Percentiles rank a stretch among this genome's conserved stretches.
Evolutionary conservation across 2,797 vertebrate genomes (phyloP).

Genomic region (Channallabes apus): DNA sequence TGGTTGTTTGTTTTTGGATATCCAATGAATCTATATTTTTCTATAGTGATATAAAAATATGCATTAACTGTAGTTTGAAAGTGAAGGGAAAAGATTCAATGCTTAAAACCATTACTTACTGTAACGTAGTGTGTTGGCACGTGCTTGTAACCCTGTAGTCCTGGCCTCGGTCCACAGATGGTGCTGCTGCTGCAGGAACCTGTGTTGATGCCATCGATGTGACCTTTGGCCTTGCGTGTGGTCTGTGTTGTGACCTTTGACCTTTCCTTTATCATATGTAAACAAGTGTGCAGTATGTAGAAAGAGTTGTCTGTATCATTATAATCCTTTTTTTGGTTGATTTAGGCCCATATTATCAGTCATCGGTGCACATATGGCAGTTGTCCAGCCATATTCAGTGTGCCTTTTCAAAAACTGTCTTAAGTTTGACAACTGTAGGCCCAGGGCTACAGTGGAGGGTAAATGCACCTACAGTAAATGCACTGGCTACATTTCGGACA

Average conservation of each 20-base stretch:
- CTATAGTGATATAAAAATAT: not conserved
- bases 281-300: not conserved
- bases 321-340: not conserved
- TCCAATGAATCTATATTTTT: not conserved
- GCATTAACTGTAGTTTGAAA: not conserved
- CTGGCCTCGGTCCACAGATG: slow-evolving; percentile 27
- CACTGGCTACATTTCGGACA: no score
- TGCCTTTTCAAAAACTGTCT: no score
- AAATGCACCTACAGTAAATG: no score
- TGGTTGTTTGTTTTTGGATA: not conserved
- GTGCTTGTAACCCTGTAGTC: not conserved
- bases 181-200: slow-evolving; percentile 27
- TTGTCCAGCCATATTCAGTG: not conserved
- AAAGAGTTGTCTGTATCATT: not conserved
- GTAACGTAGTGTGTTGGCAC: not conserved
- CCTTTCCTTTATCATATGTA: not conserved
- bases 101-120: not conserved
- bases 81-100: no score
- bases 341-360: not conserved
- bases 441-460: no score
- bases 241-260: not conserved
- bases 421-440: no score
- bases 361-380: not conserved
- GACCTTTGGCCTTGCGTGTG: slow-evolving; percentile 37
- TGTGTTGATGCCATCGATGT: not conserved